Evolutionary conservation across 2,797 vertebrate species (phyloP).

Genomic region (Darevskia mixta): DNA sequence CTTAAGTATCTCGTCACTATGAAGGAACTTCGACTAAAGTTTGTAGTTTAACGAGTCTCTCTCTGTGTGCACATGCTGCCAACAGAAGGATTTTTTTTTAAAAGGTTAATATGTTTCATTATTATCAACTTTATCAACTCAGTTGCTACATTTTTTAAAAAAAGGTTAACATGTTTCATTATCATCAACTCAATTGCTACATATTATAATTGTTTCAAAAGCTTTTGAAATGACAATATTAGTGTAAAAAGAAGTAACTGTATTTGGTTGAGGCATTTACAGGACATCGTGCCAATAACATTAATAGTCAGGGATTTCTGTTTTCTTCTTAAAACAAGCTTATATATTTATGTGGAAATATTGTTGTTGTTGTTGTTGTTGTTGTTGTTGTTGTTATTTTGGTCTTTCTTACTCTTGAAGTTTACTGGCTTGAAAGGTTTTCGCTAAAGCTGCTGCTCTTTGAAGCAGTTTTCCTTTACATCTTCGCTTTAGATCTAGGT

Average conservation of each 20-base stretch:
- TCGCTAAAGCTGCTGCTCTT: background rate
- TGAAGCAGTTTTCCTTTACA: too few relatives aligned
- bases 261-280: background rate
- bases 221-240: background rate
- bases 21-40: background rate
- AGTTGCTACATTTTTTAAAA: too few relatives aligned
- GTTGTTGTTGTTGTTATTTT: too few relatives aligned
- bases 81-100: background rate
- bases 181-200: background rate
- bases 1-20: background rate
- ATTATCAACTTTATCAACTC: too few relatives aligned
- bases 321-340: background rate
- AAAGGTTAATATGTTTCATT: background rate
- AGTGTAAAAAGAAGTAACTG: background rate
- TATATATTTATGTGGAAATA: background rate
- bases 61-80: background rate
- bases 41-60: background rate
- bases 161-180: background rate
- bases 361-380: too few relatives aligned
- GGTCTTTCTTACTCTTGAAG: background rate
- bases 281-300: background rate
- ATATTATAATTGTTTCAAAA: background rate
- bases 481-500: background rate
- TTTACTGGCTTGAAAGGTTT: background rate
- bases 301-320: background rate